Evolutionary conservation across 2,888 invertebrate genomes (phyloP), one percentile per base, ranked within the genome.

Genomic region (Drosophila algonquin): DNA sequence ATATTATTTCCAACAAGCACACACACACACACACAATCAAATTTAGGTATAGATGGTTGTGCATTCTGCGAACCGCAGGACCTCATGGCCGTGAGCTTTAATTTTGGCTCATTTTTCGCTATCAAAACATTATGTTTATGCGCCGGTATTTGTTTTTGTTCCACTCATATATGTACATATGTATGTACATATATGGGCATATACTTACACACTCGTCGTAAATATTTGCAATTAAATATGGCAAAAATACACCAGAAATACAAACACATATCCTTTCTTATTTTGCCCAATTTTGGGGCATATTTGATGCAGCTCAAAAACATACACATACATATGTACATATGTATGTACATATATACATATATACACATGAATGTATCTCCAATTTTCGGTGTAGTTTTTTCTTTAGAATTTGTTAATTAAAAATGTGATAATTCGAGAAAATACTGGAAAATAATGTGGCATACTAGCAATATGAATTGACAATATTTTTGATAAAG

Each of bases 161-260:
- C 57, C 67, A 61, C 71, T 56, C 70, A 59, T 56, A 57, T 32
- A 68, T 40, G 21, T n/a, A 40, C 51, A 68, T 12, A 40, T 44
- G 30, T 30, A 10, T 18, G 56, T 61, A 40, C 57, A 55, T 52
- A 55, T 61, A 47, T n/a, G n/a, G n/a, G 60, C 67, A 55, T 61
- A 51, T n/a, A 63, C 67, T 78, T 47, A 51, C 35, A 47, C 40
- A 55, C 40, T 54, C 61, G 40, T 5, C 40, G 61, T 75, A 88
- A 83, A 80, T 80, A 83, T 88, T 76, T 86, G 76, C 89, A 88
- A 88, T 84, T 88, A 88, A 86, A 86, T 84, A 80, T 86, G 83
- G 70, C 76, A 64, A 67, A 75, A 59, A 67, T 65, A 47, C 53
- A 54, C 48, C 55, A 51, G 30, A 61, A 55, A 58, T 48, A 55